Base-by-base conservation (phyloP, 2,113 vertebrate genomes). In the Rousettus leschenaultii region DNA sequence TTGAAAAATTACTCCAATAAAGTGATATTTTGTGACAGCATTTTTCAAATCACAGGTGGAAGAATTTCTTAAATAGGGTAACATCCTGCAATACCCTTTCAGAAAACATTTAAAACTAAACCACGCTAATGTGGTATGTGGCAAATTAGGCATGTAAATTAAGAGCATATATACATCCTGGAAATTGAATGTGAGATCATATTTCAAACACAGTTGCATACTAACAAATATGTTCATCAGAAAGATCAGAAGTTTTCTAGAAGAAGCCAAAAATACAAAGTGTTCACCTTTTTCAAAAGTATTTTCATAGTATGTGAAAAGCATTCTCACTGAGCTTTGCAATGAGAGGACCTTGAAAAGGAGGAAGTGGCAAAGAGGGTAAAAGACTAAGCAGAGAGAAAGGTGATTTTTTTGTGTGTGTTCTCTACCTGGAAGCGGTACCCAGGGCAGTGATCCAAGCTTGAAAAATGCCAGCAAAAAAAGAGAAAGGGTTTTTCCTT, bases 361-460 rank as follows among this genome's bases (percentile, higher is more conserved):
- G 51, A 9, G 15, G 38, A 75, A 90, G 16, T 24, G 45, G 57
- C 43, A 22, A 26, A 88, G 21, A 48, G 10, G 82, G 30, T 26
- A 61, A 86, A 70, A 18, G 33, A 53, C 9, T 9, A 3, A 77
- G 38, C 1, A 48, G 79, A 63, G 38, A 87, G 90, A 35, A 83
- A 87, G 65, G 38, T 71, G 24, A 79, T 95, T 96, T 97, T 96
- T 97, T 84, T 51, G 48, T 59, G 48, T 59, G 43, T 43, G 68
- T 51, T 48, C 21, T 70, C 89, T 98, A 99, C 99, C 99, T 99
- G 98, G 99, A 99, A 95, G 99, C 99, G 51, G 99, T 99, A 84
- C 99, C 99, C 92, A 99, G 98, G 61, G 99, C 99, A 90, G 99
- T 99, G 98, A 99, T 99, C 99, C 99, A 99, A 63, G 99, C 99